Conservation (phyloP, 1,140 invertebrate species). For the Delia radicum region DNA sequence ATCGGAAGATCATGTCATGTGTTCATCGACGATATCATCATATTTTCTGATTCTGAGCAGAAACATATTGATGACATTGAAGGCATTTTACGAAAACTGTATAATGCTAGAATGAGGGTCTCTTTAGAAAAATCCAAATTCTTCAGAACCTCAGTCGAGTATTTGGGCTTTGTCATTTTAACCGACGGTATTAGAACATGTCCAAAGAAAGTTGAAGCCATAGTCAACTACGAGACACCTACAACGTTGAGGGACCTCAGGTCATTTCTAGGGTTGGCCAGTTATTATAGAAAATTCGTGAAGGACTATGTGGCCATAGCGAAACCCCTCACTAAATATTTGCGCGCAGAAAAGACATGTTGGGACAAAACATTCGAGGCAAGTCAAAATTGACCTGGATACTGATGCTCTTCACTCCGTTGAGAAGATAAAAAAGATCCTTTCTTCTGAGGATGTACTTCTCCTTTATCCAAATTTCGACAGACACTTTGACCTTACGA, state of each 20-base stretch:
- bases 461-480: constrained; percentile 45
- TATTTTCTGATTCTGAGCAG: not conserved
- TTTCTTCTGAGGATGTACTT: constrained; percentile 54
- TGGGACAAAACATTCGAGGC: not conserved
- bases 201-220: constrained; percentile 33
- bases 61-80: not conserved
- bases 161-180: constrained; percentile 28
- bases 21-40: constrained; percentile 24
- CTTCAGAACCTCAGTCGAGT: constrained; percentile 36
- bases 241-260: constrained; percentile 5
- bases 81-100: not conserved
- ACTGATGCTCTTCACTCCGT: constrained; percentile 41
- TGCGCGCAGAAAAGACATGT: constrained; percentile 25
- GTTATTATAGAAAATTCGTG: constrained; percentile 30
- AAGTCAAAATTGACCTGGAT: not conserved
- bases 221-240: constrained; percentile 27
- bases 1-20: constrained; percentile 26
- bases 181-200: constrained; percentile 28
- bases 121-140: constrained; percentile 53
- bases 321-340: constrained; percentile 24
- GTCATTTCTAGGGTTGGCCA: constrained; percentile 26
- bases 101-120: not conserved
- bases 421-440: constrained; percentile 49
- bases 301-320: constrained; percentile 27
- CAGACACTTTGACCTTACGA: constrained; percentile 44